Evolutionary conservation across 2,888 invertebrate genomes (phyloP).

Genomic region (Hirtodrosophila trivittata): DNA sequence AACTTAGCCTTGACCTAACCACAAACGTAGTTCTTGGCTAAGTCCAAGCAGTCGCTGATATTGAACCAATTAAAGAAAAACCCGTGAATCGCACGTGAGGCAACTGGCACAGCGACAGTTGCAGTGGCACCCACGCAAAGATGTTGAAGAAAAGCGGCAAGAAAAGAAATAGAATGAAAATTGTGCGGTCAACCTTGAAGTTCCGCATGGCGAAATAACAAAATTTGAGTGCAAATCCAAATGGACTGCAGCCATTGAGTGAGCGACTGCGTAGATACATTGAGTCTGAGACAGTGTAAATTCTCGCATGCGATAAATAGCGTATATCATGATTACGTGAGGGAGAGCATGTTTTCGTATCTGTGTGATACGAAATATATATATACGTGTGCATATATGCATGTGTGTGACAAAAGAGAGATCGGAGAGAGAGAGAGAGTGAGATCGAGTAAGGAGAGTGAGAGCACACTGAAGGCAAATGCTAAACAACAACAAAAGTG

Average conservation of each 20-base stretch:
- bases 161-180: conserved; percentile 50
- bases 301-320: conserved; percentile 66
- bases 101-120: conserved; percentile 25
- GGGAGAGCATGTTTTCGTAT: conserved; percentile 47
- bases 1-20: conserved; percentile 61
- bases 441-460: conserved; percentile 19
- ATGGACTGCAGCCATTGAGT: conserved; percentile 39
- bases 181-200: conserved; percentile 56
- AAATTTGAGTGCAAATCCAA: conserved; percentile 23
- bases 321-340: conserved; percentile 36
- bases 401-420: conserved; percentile 2
- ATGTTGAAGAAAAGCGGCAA: conserved; percentile 7
- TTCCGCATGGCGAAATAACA: conserved; percentile 38
- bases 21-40: conserved; percentile 1
- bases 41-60: neutral
- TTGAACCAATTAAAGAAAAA: conserved; percentile 13
- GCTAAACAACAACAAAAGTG: conserved; percentile 74
- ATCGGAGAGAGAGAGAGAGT: conserved; percentile 8
- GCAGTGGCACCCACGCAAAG: conserved; percentile 55
- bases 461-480: conserved; percentile 41
- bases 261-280: conserved; percentile 10
- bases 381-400: neutral
- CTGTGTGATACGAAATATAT: conserved; percentile 45
- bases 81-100: conserved; percentile 63
- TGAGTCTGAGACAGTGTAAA: neutral